These are phyloP conservation scores for Drosophila fungiperda DNA, from an alignment of 2,888 invertebrate species.

Conservation along the genomic window DNA sequence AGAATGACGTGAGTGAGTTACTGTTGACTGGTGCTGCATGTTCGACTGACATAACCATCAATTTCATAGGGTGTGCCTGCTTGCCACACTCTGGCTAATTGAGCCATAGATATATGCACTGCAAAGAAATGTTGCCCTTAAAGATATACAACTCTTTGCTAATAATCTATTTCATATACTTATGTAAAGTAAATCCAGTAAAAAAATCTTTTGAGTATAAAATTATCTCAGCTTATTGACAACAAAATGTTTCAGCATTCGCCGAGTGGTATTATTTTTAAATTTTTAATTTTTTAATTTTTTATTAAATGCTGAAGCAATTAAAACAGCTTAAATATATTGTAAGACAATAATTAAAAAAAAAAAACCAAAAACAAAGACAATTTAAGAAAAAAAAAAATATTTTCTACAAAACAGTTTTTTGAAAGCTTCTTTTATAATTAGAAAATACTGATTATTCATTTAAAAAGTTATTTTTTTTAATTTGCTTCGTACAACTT, in stretches of 20 bases:
- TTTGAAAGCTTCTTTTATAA: background rate
- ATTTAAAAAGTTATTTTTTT: no score
- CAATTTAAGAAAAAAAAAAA: fast-evolving
- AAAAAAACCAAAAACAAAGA: no score
- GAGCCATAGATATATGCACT: constrained; percentile 44
- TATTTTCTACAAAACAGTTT: background rate
- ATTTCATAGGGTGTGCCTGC: constrained; percentile 59
- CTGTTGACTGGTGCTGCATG: constrained; percentile 55
- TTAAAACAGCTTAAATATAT: background rate
- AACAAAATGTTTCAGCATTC: fast-evolving
- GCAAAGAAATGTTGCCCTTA: background rate
- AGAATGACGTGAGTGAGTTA: constrained; percentile 59
- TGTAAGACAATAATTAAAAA: background rate
- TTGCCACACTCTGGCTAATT: constrained; percentile 65
- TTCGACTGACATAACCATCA: constrained; percentile 63
- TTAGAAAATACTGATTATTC: no score
- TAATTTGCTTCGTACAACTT: background rate
- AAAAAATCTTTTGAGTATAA: background rate
- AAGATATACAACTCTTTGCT: background rate
- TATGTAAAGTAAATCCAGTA: no score
- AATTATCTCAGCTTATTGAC: background rate
- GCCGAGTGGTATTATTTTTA: background rate
- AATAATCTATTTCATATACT: no score
- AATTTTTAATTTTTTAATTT: background rate
- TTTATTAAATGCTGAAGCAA: background rate